Conservation (phyloP, 2,888 invertebrate genomes). For the Drosophila phalerata region DNA sequence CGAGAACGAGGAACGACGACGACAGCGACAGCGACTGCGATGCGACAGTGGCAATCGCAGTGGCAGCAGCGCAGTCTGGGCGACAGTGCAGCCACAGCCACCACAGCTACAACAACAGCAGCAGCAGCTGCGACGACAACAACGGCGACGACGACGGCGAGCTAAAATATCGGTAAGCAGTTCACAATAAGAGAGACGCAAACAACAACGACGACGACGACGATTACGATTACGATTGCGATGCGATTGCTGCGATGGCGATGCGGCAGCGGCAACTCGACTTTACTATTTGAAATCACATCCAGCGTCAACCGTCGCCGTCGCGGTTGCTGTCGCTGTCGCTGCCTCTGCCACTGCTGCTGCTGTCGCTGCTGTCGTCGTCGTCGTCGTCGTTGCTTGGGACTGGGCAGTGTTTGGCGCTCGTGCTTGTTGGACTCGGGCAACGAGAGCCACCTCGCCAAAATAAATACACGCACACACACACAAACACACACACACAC, state of each 20-base stretch:
- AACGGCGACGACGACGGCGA: not conserved
- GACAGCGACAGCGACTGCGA: conserved; percentile 27
- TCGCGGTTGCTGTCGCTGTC: conserved; percentile 48
- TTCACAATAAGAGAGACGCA: conserved; percentile 41
- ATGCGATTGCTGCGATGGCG: conserved; percentile 69
- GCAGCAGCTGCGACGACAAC: conserved; percentile 27
- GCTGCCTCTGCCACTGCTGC: conserved; percentile 13
- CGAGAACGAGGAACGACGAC: conserved; percentile 15
- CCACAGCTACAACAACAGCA: conserved; percentile 34
- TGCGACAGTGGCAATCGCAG: conserved; percentile 18
- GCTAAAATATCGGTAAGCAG: conserved; percentile 48
- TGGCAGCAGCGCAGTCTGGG: conserved; percentile 27
- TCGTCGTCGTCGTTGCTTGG: conserved; percentile 18
- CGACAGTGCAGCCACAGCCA: conserved; percentile 52
- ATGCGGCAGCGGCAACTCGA: conserved; percentile 79
- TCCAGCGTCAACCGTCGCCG: conserved; percentile 53
- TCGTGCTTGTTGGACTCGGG: conserved; percentile 50
- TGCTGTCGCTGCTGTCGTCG: conserved; percentile 8
- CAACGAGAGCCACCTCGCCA: conserved; percentile 51
- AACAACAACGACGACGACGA: conserved; percentile 41
- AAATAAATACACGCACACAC: conserved; percentile 44
- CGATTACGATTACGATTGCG: conserved; percentile 65
- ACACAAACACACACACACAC: conserved; percentile 3
- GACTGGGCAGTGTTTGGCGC: conserved; percentile 62
- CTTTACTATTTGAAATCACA: conserved; percentile 76